Base-by-base conservation (phyloP, 2,113 vertebrate genomes). In the Barnardius zonarius region DNA sequence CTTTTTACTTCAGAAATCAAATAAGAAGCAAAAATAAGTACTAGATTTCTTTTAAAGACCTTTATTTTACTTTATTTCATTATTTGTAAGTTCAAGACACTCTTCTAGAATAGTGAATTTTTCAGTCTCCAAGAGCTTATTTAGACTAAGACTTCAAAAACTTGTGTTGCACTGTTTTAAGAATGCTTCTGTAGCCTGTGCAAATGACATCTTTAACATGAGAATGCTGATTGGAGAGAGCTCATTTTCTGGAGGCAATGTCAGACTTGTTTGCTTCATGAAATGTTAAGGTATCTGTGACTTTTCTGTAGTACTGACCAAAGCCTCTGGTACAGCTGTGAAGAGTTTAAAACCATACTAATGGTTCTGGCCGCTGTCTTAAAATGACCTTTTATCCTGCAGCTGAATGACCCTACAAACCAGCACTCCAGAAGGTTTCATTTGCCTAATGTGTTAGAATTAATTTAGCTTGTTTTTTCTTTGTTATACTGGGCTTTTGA, bases 401-500 rank as follows among this genome's bases (percentile, higher is more conserved):
- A 67, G 78, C 94, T 89, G 90, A 49, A 52, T 90, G 74, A 49
- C 54, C 25, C 31, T 70, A 43, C 54, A 37, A 79, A 55, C 13
- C 24, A 78, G 54, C 54, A 8, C 69, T 86, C 27, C 69, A 41
- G 57, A 59, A 46, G 55, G 44, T 87, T 89, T 91, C 17, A n/a
- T 86, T 81, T 85, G 63, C 49, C 57, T 68, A 35, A 64, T 54
- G 75, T 46, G 54, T 55, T 91, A 57, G 81, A 89, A 94, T 73
- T 59, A 59, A 86, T 94, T 55, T 44, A 52, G 52, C 54, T 73
- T 84, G 52, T 86, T 93, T 96, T 86, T 86, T 82, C 85, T 94
- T 62, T 81, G 90, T 77, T 82, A 8, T 49, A 62, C 92, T 17
- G 73, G 59, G 41, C 35, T 77, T 85, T 63, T 96, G 41, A 80